Evolutionary conservation across 2,113 vertebrate genomes (phyloP), one percentile per base, ranked within the genome.

Genomic region (Lagopus muta): DNA sequence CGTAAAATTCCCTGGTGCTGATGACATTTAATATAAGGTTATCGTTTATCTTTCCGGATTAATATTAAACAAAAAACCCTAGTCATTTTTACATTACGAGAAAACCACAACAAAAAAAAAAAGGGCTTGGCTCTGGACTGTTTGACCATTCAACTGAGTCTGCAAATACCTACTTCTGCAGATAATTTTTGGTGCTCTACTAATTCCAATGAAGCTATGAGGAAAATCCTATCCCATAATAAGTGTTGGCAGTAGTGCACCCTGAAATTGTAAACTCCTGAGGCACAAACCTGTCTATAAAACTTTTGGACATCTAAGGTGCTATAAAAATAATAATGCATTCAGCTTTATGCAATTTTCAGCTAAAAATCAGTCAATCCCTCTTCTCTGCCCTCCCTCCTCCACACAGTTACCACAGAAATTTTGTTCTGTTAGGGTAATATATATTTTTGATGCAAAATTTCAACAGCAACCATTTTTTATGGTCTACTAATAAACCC

Each of bases 401-500:
- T 86, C 69, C 57, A 88, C 64, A 81, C 6, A 82, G 61, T 52
- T 86, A 75, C 43, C 24, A 90, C 55, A 87, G 77, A 95, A 90
- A 92, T 94, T 94, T 93, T 95, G 57, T 85, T 92, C 83, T 90
- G 60, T 45, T 79, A 80, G 57, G 17, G 48, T 13, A 92, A 86
- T 91, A 73, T 60, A 76, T 86, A 91, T 90, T 88, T 92, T 91
- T 89, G 91, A 95, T 75, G 76, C 81, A 92, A 93, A 95, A 96
- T 95, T 97, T 97, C 90, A 97, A 92, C 79, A 74, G 90, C 89
- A 96, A 92, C 90, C 83, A 67, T 91, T 96, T 96, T 94, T 96
- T 94, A 97, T 42, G 90, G 93, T 91, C 93, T 94, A 95, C 95
- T 97, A 97, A 97, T 97, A 97, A 97, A 97, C 92, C 96, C 93